Base-by-base conservation (phyloP, 2,888 invertebrate species). In the Eugnorisma glareosa region DNA sequence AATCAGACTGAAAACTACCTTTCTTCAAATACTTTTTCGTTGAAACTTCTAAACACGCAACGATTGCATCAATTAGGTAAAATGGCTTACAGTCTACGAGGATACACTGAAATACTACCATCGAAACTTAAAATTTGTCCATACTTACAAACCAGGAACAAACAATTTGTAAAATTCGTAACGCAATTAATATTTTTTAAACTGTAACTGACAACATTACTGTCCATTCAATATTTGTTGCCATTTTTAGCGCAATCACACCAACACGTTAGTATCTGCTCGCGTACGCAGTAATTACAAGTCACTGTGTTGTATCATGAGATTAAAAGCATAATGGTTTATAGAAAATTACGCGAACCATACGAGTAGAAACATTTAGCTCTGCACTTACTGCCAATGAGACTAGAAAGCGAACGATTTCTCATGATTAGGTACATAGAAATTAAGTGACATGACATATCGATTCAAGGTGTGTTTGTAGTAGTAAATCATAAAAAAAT, bases 351-450 rank as follows among this genome's bases (percentile, higher is more conserved):
- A 83, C 80, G 37, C 66, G 70, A 78, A 76, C 79, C 59, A 75
- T 76, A 57, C 63, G 63, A 80, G 15, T 48, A 40, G 18, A 82
- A 81, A 83, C 80, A 79, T 83, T 68, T 72, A 82, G 48, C 67
- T 83, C 64, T 67, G 54, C 63, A 77, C 68, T 59, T 86, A 84
- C 79, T 71, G 68, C 69, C 76, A 82, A 76, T 83, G 84, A 64
- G 71, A 79, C 77, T 88, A 89, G 89, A 89, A 89, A 89, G 89
- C 75, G 70, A 83, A 78, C 79, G 85, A 86, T 89, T 89, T 89
- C 90, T 83, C 86, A 83, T 85, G 70, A 82, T 87, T 81, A n/a
- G n/a, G n/a, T n/a, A 88, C 74, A 72, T 82, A 87, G 80, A 87
- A 87, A 85, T 86, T 83, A 86, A 84, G 64, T 74, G 82, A 81